Base-by-base conservation (phyloP, 2,113 vertebrate genomes). In the Takifugu flavidus region DNA sequence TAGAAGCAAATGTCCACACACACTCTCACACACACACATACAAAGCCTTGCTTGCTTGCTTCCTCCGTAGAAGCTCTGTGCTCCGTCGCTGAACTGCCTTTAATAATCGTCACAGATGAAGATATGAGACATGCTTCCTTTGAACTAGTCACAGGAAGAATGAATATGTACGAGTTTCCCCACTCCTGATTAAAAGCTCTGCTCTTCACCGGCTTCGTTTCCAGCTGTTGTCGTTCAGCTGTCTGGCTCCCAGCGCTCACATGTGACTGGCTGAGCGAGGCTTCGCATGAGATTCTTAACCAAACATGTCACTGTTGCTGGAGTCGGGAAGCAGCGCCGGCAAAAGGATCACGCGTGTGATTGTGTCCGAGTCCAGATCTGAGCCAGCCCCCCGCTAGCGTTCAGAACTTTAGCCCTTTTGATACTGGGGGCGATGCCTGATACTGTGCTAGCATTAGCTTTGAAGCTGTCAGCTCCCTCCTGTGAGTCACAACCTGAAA, bases 401-500 rank as follows among this genome's bases (percentile, higher is more conserved):
- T 20, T 20, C 20, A 20, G 20, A 20, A 20, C 20, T 20, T 20
- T 20, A 20, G 20, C 20, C 20, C 20, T 20, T 20, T 20, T 20
- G 20, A 20, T 20, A 20, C 20, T 20, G 20, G 1, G 20, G 20
- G 20, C 20, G 20, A 20, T 20, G 20, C 20, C 20, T 20, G 20
- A 20, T 20, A 20, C 20, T 20, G 20, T 20, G 20, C 20, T 20
- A 20, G 20, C 20, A 20, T 20, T 20, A 20, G 20, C 20, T 20
- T 20, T 20, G 11, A 39, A 2, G 4, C 31, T 34, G 31, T 7
- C 31, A 39, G 7, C 62, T 65, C 70, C 34, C 53, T 63, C 67
- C 53, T 75, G 61, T 67, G 57, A 2, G 54, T 13, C 3, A 14
- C 13, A 45, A 52, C n/a, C 3, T 20, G 74, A 59, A 78, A 75